Base-by-base conservation (phyloP, 1,140 invertebrate genomes). In the Branchinecta lindahli region DNA sequence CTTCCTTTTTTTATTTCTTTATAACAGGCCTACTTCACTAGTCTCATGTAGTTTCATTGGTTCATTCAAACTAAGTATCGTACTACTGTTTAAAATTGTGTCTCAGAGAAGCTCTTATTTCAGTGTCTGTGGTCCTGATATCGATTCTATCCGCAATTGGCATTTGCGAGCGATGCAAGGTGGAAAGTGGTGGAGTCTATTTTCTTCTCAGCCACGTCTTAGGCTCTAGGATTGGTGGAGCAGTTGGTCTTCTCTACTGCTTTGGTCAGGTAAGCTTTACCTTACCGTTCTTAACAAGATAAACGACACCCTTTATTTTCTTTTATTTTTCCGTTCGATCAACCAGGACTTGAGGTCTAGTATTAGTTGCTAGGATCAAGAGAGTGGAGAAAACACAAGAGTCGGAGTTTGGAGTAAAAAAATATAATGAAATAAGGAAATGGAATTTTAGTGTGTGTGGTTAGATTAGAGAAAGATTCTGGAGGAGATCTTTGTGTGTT, bases 101-200 rank as follows among this genome's bases (percentile, higher is more conserved):
- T 73, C 75, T 71, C 66, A 68, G 8, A 33, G 66, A 70, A 69
- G n/a, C 44, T 68, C 45, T 1, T 12, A 75, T 84, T 84, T 78
- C 79, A 82, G 91, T 95, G 68, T 85, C 88, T 72, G 87, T 95
- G 72, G 92, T 91, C 65, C 79, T 96, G 73, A 88, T 96, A 68
- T 90, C 91, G 68, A 91, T 96, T 7, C 82, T 96, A 44, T 94
- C 93, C 76, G 93, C 92, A 45, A 91, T 97, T 68, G 94, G 94
- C 65, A 95, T 98, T 75, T 96, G 92, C 82, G 93, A 97, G 81
- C 80, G 94, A 78, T 95, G 92, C 81, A 85, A 91, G 73, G 88
- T 96, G 75, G 90, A 93, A 81, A 94, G 90, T 81, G 94, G 94
- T 45, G 94, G 94, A 44, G 92, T 98, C 15, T 97, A 97, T 80